phyloP scores from a whole-genome alignment of 2,797 vertebrate genomes.

The Microcaecilia unicolor region DNA sequence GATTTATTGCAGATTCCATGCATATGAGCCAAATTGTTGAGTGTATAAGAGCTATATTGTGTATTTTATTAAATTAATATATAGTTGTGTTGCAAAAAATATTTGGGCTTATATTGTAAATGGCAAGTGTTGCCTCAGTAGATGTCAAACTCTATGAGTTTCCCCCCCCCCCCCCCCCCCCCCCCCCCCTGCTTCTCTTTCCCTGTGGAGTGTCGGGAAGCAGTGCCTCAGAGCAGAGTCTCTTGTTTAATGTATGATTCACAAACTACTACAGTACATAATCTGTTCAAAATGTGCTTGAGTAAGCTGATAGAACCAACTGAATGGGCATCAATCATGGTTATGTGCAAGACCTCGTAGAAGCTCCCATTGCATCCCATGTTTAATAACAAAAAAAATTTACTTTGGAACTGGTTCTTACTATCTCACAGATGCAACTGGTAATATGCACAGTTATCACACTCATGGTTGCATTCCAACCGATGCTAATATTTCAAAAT shows the following conservation, averaged over 20 bases:
- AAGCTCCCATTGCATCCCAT: slow-evolving; percentile 47
- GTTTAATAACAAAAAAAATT: slow-evolving; percentile 43
- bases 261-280: slow-evolving; percentile 76
- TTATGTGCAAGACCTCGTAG: slow-evolving; percentile 61
- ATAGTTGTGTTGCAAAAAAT: slow-evolving; percentile 99
- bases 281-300: slow-evolving; percentile 82
- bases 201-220: slow-evolving; percentile 66
- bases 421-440: slow-evolving; percentile 21
- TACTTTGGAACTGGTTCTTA: slow-evolving; percentile 40
- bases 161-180: slow-evolving; percentile 78
- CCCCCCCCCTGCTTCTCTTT: slow-evolving; percentile 68
- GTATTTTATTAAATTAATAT: slow-evolving; percentile 99
- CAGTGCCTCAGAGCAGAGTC: slow-evolving; percentile 81
- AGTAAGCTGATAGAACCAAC: slow-evolving; percentile 59
- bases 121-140: slow-evolving; percentile 98
- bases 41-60: slow-evolving; percentile 99
- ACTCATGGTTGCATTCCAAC: slow-evolving; percentile 20
- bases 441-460: slow-evolving; percentile 28
- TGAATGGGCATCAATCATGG: slow-evolving; percentile 47
- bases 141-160: slow-evolving; percentile 99
- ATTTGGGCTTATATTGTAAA: slow-evolving; percentile 99
- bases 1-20: slow-evolving; percentile 98
- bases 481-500: slow-evolving; percentile 22
- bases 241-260: slow-evolving; percentile 83
- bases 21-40: slow-evolving; percentile 99